Evolutionary conservation across 2,113 vertebrate genomes (phyloP), one percentile per base, ranked within the genome.

Genomic region (Lynx canadensis): DNA sequence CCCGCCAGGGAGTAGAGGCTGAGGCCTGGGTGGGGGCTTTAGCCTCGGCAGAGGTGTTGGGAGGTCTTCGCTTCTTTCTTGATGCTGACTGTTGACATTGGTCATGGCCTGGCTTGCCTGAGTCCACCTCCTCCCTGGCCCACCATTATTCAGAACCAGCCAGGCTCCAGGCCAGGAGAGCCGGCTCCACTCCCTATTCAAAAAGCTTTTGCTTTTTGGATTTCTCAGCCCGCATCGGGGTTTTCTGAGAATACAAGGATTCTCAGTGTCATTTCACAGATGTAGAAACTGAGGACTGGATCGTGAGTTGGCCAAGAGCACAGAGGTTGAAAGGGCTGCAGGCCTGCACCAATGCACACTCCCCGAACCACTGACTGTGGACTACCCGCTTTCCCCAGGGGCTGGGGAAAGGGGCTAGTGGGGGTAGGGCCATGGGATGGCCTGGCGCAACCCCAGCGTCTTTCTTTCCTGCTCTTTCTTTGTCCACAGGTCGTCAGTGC

Each of bases 401-500:
- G 50, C 84, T 52, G 48, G 3, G 33, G 25, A 25, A 23, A 55
- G 65, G 55, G 33, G 10, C 38, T 50, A 52, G 38, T 25, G 19
- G 68, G 52, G 21, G 16, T 27, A 33, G 50, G 73, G 25, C 69
- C n/a, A 18, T 36, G 57, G 33, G 60, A 38, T n/a, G 50, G 23
- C 50, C n/a, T 23, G 11, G 57, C 78, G 7, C 82, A 55, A 65
- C 57, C 4, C 71, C 90, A 95, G 91, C 29, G 7, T 91, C 41
- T 95, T 41, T 87, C 29, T 89, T 48, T 71, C 8, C 19, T 63
- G 55, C 57, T 78, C 80, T 79, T 80, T 95, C 89, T 98, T 50
- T 80, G 31, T 89, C 93, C 45, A 96, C 98, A 99, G 99, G 98
- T 97, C 73, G 98, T 99, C 88, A 99, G 99, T 5, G 98, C 99